phyloP scores from a whole-genome alignment of 2,888 invertebrate genomes.

The Ectemnius lituratus region DNA sequence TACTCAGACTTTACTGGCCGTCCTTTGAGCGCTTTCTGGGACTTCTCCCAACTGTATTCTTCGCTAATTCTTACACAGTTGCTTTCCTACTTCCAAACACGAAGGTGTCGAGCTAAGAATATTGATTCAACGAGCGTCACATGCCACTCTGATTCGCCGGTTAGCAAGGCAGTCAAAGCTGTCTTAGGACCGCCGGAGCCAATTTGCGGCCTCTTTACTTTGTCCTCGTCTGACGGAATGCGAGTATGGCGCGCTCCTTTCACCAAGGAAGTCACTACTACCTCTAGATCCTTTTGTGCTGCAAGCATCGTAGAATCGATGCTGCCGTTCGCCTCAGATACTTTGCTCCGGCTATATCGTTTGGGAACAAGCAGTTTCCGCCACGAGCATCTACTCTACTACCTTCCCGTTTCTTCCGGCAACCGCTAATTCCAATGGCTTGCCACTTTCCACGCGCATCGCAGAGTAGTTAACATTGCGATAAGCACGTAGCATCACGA shows the following conservation, averaged over 20 bases:
- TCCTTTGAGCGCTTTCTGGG: constrained; percentile 14
- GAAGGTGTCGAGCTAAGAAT: constrained; percentile 63
- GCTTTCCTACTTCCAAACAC: constrained; percentile 43
- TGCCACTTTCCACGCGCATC: not conserved
- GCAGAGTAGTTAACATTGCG: too few species aligned
- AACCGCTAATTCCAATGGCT: constrained; percentile 7
- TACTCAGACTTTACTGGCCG: not conserved
- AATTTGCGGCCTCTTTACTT: constrained; percentile 61
- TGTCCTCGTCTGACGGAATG: constrained; percentile 45
- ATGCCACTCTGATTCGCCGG: constrained; percentile 60
- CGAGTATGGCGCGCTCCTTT: constrained; percentile 26
- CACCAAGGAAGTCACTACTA: constrained; percentile 33
- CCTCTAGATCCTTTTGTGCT: constrained; percentile 38
- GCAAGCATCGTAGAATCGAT: constrained; percentile 21
- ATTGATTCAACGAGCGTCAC: constrained; percentile 67
- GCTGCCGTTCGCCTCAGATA: constrained; percentile 3
- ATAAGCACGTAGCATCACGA: too few species aligned
- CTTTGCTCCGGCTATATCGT: constrained; percentile 7
- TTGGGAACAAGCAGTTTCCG: not conserved
- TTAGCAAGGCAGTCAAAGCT: constrained; percentile 34
- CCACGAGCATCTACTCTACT: not conserved
- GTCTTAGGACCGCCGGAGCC: constrained; percentile 49
- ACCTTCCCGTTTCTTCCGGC: not conserved
- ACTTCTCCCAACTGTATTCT: constrained; percentile 30
- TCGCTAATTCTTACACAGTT: constrained; percentile 54